Base-by-base conservation (phyloP, 2,113 vertebrate species). In the Xiphophorus couchianus region DNA sequence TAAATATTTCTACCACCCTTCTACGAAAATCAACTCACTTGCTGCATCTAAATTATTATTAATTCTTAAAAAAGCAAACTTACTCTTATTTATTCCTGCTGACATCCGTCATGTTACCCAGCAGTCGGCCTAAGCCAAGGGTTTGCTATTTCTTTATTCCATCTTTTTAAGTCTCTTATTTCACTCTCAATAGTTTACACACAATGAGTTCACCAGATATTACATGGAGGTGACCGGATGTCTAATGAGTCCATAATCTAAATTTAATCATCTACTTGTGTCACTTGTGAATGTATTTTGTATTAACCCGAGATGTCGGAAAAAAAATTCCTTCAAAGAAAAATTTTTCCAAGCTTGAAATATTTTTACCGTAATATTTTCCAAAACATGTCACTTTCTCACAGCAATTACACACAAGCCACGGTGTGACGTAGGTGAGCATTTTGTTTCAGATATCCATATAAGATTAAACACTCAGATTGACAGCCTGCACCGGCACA, bases 401-500 rank as follows among this genome's bases (percentile, higher is more conserved):
- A 62, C 22, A 12, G 5, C 14, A 33, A 48, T 63, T 35, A 74
- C 28, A 35, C 19, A 30, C 19, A 70, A 39, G 48, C n/a, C n/a
- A 30, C 13, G 62, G 51, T 51, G 25, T 63, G 35, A 74, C 73
- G 62, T 27, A 62, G 11, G 58, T 54, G 48, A 1, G 68, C 72
- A 54, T 67, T 37, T 25, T 25, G 72, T 54, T 67, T 80, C 37
- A 62, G 17, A 66, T 28, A 61, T 9, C 67, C n/a, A 66, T 25
- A n/a, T 27, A 37, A 14, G 72, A 3, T 81, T 62, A 81, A 69
- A 70, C 31, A 54, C 33, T 28, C 25, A 77, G 42, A 83, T 30
- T 78, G 71, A 82, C 61, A 81, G 51, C 48, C 73, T 78, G 71
- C 77, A 76, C 61, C 71, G 73, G 78, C 77, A 84, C 77, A 84